Percentiles rank a stretch among this genome's conserved stretches.
These are phyloP conservation scores for Pagrus major DNA, from an alignment of 2,113 vertebrate genomes.

Conservation along the genomic window DNA sequence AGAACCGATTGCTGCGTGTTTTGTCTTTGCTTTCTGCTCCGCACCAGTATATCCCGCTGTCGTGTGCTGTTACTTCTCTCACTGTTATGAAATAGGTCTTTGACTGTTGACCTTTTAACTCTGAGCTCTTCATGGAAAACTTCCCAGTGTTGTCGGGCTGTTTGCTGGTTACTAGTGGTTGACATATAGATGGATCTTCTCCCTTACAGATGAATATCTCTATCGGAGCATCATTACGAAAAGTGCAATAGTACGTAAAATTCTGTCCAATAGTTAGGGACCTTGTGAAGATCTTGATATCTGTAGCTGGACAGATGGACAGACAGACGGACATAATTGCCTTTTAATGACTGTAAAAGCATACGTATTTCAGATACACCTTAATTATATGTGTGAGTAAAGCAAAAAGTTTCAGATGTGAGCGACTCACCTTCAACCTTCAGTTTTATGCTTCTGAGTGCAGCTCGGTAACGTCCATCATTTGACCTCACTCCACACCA, in stretches of 20 bases:
- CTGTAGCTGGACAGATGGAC: conserved; percentile 10
- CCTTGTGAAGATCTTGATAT: accelerated
- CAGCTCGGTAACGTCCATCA: accelerated
- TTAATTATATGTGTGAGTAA: neutral
- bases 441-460: neutral
- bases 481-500: neutral
- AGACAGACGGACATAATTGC: neutral
- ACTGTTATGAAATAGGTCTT: too few relatives aligned
- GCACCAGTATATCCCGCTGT: conserved; percentile 55
- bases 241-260: conserved; percentile 13
- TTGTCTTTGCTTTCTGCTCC: accelerated
- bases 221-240: accelerated
- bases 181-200: conserved; percentile 1
- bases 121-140: neutral
- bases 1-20: accelerated
- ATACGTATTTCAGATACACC: neutral
- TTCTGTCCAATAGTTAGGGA: accelerated
- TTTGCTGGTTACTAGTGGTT: accelerated
- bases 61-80: neutral
- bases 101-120: too few relatives aligned
- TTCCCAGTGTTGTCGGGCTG: accelerated
- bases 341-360: neutral
- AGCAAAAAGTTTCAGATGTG: neutral
- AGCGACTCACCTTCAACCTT: neutral
- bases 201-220: conserved; percentile 45